Evolutionary conservation across 2,113 vertebrate genomes (phyloP).

Genomic region (Prionailurus bengalensis): DNA sequence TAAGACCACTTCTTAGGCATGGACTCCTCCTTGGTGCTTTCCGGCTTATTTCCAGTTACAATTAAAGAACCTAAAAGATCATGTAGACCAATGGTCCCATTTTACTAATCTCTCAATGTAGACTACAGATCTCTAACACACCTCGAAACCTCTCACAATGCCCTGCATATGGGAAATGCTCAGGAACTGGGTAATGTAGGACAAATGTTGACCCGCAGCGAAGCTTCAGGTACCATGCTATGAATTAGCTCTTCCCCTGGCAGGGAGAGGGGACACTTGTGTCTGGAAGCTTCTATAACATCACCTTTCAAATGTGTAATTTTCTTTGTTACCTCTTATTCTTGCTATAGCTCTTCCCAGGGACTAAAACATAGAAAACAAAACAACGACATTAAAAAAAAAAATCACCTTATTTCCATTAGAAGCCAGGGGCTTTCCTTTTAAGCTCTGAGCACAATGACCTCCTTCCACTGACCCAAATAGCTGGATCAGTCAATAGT

Average conservation of each 20-base stretch:
- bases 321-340: neutral
- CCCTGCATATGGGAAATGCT: neutral
- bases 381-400: neutral
- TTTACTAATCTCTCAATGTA: neutral
- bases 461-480: neutral
- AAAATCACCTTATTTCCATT: neutral
- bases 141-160: neutral
- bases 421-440: neutral
- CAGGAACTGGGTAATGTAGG: neutral
- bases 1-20: neutral
- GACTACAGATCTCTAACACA: neutral
- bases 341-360: neutral
- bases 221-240: neutral
- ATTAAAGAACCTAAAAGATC: neutral
- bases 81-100: neutral
- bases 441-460: neutral
- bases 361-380: neutral
- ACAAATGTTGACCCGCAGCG: accelerated
- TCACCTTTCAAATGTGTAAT: neutral
- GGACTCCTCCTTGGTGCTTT: neutral
- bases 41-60: neutral
- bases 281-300: neutral
- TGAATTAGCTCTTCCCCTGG: neutral
- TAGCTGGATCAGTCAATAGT: neutral
- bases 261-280: neutral